phyloP scores from a whole-genome alignment of 2,113 vertebrate genomes.

The Lipotes vexillifer region DNA sequence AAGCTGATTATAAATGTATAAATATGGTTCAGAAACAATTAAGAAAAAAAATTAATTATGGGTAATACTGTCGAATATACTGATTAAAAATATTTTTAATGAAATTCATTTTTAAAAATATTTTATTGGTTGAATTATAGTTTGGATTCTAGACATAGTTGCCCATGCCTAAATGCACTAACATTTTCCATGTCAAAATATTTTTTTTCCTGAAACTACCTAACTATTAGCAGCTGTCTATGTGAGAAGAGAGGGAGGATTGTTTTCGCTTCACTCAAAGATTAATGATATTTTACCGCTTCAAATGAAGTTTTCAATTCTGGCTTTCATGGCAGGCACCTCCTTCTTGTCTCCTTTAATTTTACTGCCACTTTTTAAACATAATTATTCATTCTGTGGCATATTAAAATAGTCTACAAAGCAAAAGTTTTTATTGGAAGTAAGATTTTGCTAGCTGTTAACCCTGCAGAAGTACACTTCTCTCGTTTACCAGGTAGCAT shows the following conservation, averaged over 20 bases:
- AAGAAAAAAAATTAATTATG: not conserved
- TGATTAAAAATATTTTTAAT: conserved; percentile 28
- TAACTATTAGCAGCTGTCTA: conserved; percentile 71
- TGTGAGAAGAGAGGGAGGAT: conserved; percentile 60
- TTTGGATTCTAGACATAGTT: conserved; percentile 49
- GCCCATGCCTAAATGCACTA: conserved; percentile 25
- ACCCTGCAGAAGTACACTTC: not conserved
- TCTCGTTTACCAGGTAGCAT: conserved; percentile 1
- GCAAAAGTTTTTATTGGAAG: conserved; percentile 33
- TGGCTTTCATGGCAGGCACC: conserved; percentile 51
- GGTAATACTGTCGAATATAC: not conserved
- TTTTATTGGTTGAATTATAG: conserved; percentile 32
- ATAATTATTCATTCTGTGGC: conserved; percentile 54
- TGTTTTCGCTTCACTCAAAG: conserved; percentile 66
- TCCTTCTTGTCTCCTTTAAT: conserved; percentile 67
- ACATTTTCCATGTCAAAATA: conserved; percentile 65
- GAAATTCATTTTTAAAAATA: not conserved
- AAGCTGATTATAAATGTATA: not conserved
- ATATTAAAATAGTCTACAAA: conserved; percentile 22
- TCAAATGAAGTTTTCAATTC: conserved; percentile 66
- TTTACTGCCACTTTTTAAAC: conserved; percentile 56
- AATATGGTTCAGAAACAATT: not conserved
- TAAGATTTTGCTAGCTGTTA: not conserved
- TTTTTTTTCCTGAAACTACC: conserved; percentile 60
- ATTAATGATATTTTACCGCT: conserved; percentile 69